Evolutionary conservation across 2,113 vertebrate species (phyloP).

Genomic region (Prietella phreatophila): DNA sequence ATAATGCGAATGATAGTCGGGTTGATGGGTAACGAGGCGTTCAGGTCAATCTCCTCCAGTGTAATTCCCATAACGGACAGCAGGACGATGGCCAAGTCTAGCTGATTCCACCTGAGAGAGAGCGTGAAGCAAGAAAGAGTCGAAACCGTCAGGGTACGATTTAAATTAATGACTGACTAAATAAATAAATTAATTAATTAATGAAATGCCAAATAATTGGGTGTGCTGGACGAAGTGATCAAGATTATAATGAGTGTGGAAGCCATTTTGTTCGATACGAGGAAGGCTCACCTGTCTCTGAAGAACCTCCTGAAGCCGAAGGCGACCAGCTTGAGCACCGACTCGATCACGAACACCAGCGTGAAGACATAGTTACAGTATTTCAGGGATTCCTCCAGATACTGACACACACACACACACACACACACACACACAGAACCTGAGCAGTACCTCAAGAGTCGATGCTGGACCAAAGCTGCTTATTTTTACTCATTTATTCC

Average conservation of each 20-base stretch:
- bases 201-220: neutral
- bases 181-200: neutral
- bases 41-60: conserved; percentile 57
- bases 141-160: neutral
- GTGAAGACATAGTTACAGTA: conserved; percentile 89
- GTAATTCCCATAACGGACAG: conserved; percentile 56
- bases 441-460: neutral
- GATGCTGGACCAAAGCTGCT: neutral
- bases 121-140: neutral
- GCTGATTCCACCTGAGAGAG: conserved; percentile 55
- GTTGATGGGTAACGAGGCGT: conserved; percentile 56
- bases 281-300: conserved; percentile 79
- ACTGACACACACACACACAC: conserved; percentile 27
- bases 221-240: neutral
- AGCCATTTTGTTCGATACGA: neutral
- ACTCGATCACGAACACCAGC: conserved; percentile 81
- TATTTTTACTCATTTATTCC: neutral
- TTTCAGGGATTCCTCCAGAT: conserved; percentile 82
- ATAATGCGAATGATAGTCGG: conserved; percentile 59
- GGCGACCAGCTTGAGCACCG: conserved; percentile 79
- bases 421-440: neutral
- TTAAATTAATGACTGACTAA: neutral
- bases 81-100: conserved; percentile 57
- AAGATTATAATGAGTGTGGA: neutral
- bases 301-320: conserved; percentile 86